Base-by-base conservation (phyloP, 2,113 vertebrate species). In the Murina feae region DNA sequence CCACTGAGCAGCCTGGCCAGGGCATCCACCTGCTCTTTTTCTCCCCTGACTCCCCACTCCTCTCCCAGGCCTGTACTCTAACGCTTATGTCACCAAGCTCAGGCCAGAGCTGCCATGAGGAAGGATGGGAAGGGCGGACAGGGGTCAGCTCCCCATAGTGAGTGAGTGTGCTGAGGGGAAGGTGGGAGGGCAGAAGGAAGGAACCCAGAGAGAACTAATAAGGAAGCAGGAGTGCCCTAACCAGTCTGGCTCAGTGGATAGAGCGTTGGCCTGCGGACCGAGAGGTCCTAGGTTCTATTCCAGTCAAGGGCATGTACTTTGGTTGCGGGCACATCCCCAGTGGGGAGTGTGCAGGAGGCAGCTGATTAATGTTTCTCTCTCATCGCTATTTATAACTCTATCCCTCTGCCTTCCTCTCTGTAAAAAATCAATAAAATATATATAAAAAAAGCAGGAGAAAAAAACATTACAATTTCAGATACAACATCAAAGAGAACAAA, bases 391-490 rank as follows among this genome's bases (percentile, higher is more conserved):
- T n/a, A n/a, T n/a, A n/a, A n/a, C n/a, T n/a, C n/a, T n/a, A n/a
- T n/a, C n/a, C n/a, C n/a, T n/a, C n/a, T n/a, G n/a, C n/a, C n/a
- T n/a, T n/a, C n/a, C n/a, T n/a, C n/a, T n/a, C n/a, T n/a, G n/a
- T n/a, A n/a, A n/a, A n/a, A n/a, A n/a, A n/a, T n/a, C n/a, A n/a
- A n/a, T n/a, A n/a, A n/a, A n/a, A n/a, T n/a, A n/a, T n/a, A n/a
- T n/a, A n/a, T n/a, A n/a, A n/a, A n/a, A n/a, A 88, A 88, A 76
- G 37, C 66, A 66, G 80, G 66, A 85, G 35, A 72, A 68, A 82
- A 25, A 69, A 90, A 88, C 76, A 72, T 8, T 32, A 74, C 23
- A 42, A 69, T 39, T 51, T 72, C 49, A 78, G 78, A 55, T 35
- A 74, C 7, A 69, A 79, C 35, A 65, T 42, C 63, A 91, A 20